Conservation (phyloP, 2,797 vertebrate species). For the Morelia viridis region DNA sequence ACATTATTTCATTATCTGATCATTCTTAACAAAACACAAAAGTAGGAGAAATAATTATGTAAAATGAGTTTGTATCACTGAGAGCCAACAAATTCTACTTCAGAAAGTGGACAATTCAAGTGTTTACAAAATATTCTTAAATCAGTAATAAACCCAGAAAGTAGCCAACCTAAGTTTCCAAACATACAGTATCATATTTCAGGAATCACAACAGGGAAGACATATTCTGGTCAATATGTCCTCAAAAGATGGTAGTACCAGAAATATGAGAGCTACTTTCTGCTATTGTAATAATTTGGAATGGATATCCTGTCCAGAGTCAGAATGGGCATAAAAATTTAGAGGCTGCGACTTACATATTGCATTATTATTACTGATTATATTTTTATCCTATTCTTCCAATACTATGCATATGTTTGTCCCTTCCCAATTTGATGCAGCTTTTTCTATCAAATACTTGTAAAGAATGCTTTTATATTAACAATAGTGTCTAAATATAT, state of each 20-base stretch:
- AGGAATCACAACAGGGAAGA: not conserved
- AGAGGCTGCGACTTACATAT: not conserved
- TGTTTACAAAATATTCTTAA: not conserved
- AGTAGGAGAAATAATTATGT: not conserved
- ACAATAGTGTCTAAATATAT: not conserved
- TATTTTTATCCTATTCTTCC: not conserved
- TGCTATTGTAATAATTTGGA: not conserved
- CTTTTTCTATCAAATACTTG: not conserved
- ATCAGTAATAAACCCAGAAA: not conserved
- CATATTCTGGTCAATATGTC: not conserved
- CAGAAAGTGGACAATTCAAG: not conserved
- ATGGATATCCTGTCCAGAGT: not conserved
- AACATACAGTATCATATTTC: not conserved
- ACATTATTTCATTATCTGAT: not conserved
- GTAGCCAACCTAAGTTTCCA: not conserved
- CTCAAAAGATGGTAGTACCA: not conserved
- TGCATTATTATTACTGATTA: not conserved
- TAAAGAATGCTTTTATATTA: not conserved
- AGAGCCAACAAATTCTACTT: not conserved
- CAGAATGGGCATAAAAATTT: not conserved
- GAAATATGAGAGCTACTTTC: not conserved
- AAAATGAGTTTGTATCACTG: not conserved
- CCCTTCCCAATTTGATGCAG: not conserved
- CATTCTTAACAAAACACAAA: not conserved
- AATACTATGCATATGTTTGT: not conserved